These are phyloP conservation scores for Rhinogobius similis DNA, from an alignment of 2,113 vertebrate genomes.

Conservation along the genomic window DNA sequence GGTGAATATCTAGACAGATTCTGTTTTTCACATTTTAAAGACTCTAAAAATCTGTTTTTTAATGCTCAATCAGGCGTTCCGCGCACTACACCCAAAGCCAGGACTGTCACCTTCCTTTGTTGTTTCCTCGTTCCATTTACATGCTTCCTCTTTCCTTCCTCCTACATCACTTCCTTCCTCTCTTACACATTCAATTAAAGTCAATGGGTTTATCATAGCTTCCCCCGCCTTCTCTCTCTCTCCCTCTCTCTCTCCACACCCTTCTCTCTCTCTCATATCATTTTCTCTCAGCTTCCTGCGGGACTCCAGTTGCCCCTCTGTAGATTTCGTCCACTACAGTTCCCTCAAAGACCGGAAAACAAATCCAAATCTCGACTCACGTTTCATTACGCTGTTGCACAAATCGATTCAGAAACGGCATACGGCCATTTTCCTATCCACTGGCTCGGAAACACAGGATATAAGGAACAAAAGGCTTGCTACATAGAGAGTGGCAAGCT, in stretches of 20 bases:
- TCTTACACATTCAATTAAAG: constrained; percentile 40
- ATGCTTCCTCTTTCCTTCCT: background rate
- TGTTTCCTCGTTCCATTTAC: background rate
- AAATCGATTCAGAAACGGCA: constrained; percentile 50
- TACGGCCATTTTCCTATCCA: constrained; percentile 41
- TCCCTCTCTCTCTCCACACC: constrained; percentile 29
- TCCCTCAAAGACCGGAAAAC: constrained; percentile 46
- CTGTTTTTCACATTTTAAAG: too few relatives aligned
- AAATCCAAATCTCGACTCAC: constrained; percentile 42
- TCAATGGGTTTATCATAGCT: constrained; percentile 51
- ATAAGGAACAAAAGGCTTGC: background rate
- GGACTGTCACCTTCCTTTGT: background rate
- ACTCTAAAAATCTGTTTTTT: too few relatives aligned
- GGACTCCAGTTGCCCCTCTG: constrained; percentile 31
- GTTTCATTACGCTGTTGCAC: constrained; percentile 56
- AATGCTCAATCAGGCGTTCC: too few relatives aligned
- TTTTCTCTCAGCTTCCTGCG: constrained; percentile 52
- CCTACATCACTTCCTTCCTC: background rate
- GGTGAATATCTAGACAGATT: too few relatives aligned
- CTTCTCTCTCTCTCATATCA: constrained; percentile 50
- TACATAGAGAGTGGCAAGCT: constrained; percentile 18
- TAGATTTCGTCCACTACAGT: constrained; percentile 53
- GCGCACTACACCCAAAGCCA: background rate
- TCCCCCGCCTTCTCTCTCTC: constrained; percentile 18
- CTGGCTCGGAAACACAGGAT: constrained; percentile 21